These are phyloP conservation scores for Hippopotamyrus pictus DNA, from an alignment of 2,797 vertebrate species.

Conservation along the genomic window DNA sequence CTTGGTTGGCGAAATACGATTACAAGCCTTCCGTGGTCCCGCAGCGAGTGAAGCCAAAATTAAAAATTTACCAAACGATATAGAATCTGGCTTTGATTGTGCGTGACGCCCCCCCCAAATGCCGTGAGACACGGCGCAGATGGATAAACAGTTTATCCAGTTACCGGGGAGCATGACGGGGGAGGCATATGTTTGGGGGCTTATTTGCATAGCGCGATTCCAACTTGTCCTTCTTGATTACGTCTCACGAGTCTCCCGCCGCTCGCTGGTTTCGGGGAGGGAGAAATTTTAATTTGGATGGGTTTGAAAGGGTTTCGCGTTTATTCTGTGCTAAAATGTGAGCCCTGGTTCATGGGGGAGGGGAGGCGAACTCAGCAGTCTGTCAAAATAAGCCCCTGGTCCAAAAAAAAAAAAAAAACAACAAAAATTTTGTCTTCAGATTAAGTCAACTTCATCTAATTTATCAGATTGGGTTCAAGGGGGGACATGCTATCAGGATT, in stretches of 20 bases:
- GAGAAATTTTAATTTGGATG: slow-evolving; percentile 47
- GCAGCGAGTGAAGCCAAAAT: background rate
- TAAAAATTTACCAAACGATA: slow-evolving; percentile 8
- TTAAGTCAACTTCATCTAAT: background rate
- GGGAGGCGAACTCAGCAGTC: background rate
- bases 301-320: slow-evolving; percentile 47
- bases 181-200: slow-evolving; percentile 48
- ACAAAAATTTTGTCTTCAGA: background rate
- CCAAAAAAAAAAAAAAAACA: background rate
- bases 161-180: slow-evolving; percentile 29
- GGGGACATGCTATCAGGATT: background rate
- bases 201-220: slow-evolving; percentile 59
- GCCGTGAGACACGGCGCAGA: slow-evolving; percentile 20
- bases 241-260: slow-evolving; percentile 54
- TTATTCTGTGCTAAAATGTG: slow-evolving; percentile 31
- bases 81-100: background rate
- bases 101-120: background rate
- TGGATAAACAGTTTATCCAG: slow-evolving; percentile 43
- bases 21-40: slow-evolving; percentile 1
- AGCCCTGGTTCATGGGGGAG: background rate
- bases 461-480: background rate
- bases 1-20: slow-evolving; percentile 19
- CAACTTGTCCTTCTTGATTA: slow-evolving; percentile 60
- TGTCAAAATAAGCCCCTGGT: background rate
- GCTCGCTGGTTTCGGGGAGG: slow-evolving; percentile 44